Conservation (phyloP, 1,140 invertebrate species). For the Drosophila busckii region DNA sequence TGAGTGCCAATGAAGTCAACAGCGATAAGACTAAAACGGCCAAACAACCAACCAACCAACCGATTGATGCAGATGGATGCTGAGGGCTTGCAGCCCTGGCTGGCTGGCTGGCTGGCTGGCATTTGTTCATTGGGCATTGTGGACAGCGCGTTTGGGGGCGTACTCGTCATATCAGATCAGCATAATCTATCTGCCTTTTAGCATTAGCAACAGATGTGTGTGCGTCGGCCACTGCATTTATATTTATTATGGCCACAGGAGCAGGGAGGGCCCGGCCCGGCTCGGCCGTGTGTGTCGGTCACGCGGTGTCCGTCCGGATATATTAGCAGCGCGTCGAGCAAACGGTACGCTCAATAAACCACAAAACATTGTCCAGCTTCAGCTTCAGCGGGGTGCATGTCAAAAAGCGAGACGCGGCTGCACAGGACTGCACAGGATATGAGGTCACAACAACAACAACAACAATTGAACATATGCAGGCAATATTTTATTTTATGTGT, state of each 20-base stretch:
- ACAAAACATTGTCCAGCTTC: conserved; percentile 49
- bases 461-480: conserved; percentile 48
- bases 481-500: conserved; percentile 68
- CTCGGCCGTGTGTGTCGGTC: conserved; percentile 24
- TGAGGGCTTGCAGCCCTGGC: too few relatives aligned
- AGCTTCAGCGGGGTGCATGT: neutral
- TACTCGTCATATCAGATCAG: conserved; percentile 10
- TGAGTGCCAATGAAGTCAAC: conserved; percentile 76
- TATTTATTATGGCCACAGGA: conserved; percentile 59
- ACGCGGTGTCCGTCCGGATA: conserved; percentile 61
- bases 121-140: too few relatives aligned
- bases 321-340: conserved; percentile 55
- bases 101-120: too few relatives aligned
- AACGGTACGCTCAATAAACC: conserved; percentile 56
- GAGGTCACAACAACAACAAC: conserved; percentile 17
- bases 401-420: conserved; percentile 22
- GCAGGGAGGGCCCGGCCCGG: neutral
- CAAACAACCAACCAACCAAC: too few relatives aligned
- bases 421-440: conserved; percentile 7
- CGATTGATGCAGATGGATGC: conserved; percentile 44
- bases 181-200: conserved; percentile 44
- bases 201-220: conserved; percentile 67
- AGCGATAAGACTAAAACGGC: conserved; percentile 66
- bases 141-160: too few relatives aligned
- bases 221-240: conserved; percentile 70